These are phyloP conservation scores for Drosophila saltans DNA, from an alignment of 1,140 invertebrate genomes.

Conservation along the genomic window DNA sequence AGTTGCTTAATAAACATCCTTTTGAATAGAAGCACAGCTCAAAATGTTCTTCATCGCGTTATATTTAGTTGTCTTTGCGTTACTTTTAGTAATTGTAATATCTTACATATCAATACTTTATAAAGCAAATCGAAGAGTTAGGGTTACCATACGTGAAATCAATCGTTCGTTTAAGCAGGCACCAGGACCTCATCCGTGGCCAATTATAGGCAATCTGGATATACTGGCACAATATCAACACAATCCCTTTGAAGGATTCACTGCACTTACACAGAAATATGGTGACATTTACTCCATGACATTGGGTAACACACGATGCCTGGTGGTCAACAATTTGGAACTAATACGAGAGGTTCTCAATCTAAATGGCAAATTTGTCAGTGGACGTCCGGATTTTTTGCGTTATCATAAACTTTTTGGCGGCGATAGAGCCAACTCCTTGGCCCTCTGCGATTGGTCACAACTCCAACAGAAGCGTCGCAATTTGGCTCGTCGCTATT, in stretches of 20 bases:
- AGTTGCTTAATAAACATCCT: not conserved
- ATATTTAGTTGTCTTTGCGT: not conserved
- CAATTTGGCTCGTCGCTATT: constrained; percentile 90
- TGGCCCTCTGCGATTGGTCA: constrained; percentile 84
- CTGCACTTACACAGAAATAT: constrained; percentile 87
- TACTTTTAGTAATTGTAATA: not conserved
- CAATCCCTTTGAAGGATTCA: constrained; percentile 90
- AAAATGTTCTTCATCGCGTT: not conserved
- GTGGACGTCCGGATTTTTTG: constrained; percentile 91
- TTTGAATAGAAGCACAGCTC: not conserved
- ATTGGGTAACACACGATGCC: constrained; percentile 88
- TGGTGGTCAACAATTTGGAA: constrained; percentile 91
- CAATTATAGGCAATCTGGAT: constrained; percentile 89
- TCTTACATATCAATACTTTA: not conserved
- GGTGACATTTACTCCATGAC: constrained; percentile 90
- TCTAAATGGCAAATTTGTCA: constrained; percentile 91
- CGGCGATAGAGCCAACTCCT: constrained; percentile 88
- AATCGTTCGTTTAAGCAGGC: constrained; percentile 62
- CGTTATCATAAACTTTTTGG: constrained; percentile 90
- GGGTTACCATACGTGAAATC: not conserved
- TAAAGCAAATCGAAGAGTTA: not conserved
- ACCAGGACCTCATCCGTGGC: constrained; percentile 87
- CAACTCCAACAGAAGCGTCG: constrained; percentile 90
- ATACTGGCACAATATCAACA: constrained; percentile 86
- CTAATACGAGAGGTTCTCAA: constrained; percentile 91